Conservation (phyloP, 2,797 vertebrate species). For the Sandelia bainsii region DNA sequence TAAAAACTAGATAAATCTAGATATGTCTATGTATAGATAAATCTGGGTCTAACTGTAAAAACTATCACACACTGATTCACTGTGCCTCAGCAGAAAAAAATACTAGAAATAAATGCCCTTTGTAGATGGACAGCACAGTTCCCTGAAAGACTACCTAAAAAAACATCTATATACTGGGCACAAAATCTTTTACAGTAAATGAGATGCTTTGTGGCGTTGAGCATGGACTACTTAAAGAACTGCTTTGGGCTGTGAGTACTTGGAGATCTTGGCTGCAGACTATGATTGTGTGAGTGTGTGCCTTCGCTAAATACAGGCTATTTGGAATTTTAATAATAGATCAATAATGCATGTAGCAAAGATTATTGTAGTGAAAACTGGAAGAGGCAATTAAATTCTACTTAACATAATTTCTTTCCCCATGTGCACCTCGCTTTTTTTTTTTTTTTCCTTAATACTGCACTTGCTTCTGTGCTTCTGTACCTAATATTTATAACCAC, state of each 20-base stretch:
- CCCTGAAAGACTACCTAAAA: constrained; percentile 4
- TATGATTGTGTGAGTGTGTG: constrained; percentile 42
- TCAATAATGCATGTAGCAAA: constrained; percentile 72
- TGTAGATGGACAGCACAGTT: neutral
- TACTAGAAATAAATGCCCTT: neutral
- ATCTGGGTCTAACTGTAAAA: too few relatives aligned
- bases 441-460: neutral
- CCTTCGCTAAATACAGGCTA: constrained; percentile 57
- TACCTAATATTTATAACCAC: too few relatives aligned
- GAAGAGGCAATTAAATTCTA: constrained; percentile 65
- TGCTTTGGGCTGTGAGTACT: constrained; percentile 31
- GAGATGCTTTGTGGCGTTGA: constrained; percentile 35
- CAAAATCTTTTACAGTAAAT: constrained; percentile 36
- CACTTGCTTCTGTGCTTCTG: neutral
- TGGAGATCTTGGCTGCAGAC: constrained; percentile 22
- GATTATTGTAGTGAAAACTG: constrained; percentile 53
- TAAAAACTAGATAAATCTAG: too few relatives aligned
- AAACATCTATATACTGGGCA: neutral
- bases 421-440: constrained; percentile 3
- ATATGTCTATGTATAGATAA: too few relatives aligned
- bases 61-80: neutral
- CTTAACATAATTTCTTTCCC: constrained; percentile 41
- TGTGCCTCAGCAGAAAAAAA: neutral
- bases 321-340: constrained; percentile 67
- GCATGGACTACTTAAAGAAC: constrained; percentile 32